Evolutionary conservation across 1,140 invertebrate genomes (phyloP).

Genomic region (Penaeus vannamei): DNA sequence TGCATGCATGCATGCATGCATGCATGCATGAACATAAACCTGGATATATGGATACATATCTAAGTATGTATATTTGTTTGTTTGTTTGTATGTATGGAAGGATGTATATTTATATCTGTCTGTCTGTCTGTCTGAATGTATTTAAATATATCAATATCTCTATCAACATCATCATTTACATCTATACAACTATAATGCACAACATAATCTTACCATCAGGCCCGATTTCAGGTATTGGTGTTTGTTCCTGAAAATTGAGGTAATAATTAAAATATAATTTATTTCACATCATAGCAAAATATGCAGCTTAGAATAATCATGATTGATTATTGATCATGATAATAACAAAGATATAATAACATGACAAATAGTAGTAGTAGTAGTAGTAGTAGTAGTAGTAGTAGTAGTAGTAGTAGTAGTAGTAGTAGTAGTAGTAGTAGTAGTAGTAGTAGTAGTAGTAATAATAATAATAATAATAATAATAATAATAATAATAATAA

Average conservation of each 20-base stretch:
- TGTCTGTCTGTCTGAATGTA: background rate
- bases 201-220: conserved; percentile 75
- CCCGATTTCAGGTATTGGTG: conserved; percentile 78
- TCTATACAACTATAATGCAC: background rate
- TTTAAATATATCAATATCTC: background rate
- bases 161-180: no score
- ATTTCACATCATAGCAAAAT: background rate
- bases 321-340: no score
- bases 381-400: accelerated
- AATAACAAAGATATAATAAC: no score
- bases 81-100: background rate
- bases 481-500: no score
- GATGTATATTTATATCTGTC: background rate
- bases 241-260: conserved; percentile 77
- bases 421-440: no score
- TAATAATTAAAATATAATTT: background rate
- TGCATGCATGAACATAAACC: no score
- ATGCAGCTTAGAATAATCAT: background rate
- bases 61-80: no score
- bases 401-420: accelerated
- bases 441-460: no score
- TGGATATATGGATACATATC: no score
- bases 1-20: no score
- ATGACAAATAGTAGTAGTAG: no score
- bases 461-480: no score